Conservation (phyloP, 2,888 invertebrate species). For the Odontomyia ornata region DNA sequence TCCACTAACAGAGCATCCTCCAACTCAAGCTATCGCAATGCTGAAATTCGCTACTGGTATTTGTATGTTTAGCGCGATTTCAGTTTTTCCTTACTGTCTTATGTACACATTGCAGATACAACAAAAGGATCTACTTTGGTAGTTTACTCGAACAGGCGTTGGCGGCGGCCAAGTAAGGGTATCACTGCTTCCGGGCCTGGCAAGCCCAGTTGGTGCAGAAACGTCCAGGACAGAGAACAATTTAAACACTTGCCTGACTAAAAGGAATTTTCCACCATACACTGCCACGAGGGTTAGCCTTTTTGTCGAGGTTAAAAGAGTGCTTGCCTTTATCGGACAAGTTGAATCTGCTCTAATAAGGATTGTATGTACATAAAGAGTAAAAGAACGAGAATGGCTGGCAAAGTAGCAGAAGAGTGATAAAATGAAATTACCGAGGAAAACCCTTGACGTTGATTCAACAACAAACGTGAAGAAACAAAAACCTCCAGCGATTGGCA, state of each 20-base stretch:
- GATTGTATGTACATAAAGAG: conserved; percentile 3
- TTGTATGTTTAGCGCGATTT: conserved; percentile 8
- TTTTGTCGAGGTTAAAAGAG: conserved; percentile 22
- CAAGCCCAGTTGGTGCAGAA: neutral
- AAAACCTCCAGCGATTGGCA: neutral
- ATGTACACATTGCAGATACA: conserved; percentile 37
- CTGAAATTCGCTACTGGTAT: conserved; percentile 27
- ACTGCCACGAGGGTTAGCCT: neutral
- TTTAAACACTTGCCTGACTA: conserved; percentile 13
- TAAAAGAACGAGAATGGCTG: neutral
- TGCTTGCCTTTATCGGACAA: conserved; percentile 24
- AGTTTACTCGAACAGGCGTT: neutral
- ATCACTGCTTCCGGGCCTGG: too few relatives aligned
- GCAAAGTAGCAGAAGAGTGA: neutral
- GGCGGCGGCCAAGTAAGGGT: too few relatives aligned
- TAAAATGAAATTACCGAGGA: conserved; percentile 16
- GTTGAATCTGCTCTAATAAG: conserved; percentile 13
- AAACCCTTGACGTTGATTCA: conserved; percentile 5
- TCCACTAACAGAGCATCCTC: neutral
- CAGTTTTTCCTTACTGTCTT: conserved; percentile 2
- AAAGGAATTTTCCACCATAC: conserved; percentile 4
- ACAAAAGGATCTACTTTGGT: neutral
- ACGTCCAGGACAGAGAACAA: neutral
- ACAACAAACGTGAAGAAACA: neutral
- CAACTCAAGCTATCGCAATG: conserved; percentile 25